These are phyloP conservation scores for Andrena bicolor DNA, from an alignment of 2,888 invertebrate genomes.

Conservation along the genomic window DNA sequence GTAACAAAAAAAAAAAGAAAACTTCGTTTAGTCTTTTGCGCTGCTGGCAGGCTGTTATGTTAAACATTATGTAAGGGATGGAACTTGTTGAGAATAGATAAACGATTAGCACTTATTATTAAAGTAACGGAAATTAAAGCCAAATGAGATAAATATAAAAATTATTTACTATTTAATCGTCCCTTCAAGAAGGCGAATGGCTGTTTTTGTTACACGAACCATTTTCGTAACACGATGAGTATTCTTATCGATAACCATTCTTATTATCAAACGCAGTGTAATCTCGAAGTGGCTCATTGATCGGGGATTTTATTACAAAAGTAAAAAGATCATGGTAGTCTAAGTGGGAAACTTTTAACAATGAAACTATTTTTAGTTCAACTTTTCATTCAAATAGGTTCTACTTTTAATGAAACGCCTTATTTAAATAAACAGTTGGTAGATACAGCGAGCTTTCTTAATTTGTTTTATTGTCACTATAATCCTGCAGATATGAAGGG, in stretches of 20 bases:
- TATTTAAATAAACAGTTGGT: neutral
- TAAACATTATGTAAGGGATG: slow-evolving; percentile 81
- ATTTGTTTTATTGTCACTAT: too few species aligned
- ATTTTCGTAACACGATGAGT: slow-evolving; percentile 57
- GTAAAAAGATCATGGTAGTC: slow-evolving; percentile 38
- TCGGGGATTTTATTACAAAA: slow-evolving; percentile 30
- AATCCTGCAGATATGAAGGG: neutral
- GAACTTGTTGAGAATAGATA: slow-evolving; percentile 83
- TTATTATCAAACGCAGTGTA: slow-evolving; percentile 74
- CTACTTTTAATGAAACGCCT: slow-evolving; percentile 18
- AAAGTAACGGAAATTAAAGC: slow-evolving; percentile 77
- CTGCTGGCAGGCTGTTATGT: slow-evolving; percentile 85
- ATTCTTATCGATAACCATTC: slow-evolving; percentile 59
- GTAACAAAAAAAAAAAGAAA: slow-evolving; percentile 35
- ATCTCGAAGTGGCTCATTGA: slow-evolving; percentile 65
- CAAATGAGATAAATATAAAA: slow-evolving; percentile 66
- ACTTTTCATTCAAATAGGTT: slow-evolving; percentile 8
- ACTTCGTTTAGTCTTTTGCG: slow-evolving; percentile 77
- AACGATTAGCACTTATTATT: slow-evolving; percentile 81
- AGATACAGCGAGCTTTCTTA: neutral
- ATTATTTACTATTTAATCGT: slow-evolving; percentile 76
- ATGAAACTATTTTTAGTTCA: slow-evolving; percentile 50
- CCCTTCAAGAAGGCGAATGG: slow-evolving; percentile 68
- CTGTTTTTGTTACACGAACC: slow-evolving; percentile 79
- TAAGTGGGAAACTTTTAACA: slow-evolving; percentile 28